Percentiles rank a stretch among this genome's conserved stretches.
phyloP scores from a whole-genome alignment of 2,888 invertebrate genomes.

The Arge pagana region DNA sequence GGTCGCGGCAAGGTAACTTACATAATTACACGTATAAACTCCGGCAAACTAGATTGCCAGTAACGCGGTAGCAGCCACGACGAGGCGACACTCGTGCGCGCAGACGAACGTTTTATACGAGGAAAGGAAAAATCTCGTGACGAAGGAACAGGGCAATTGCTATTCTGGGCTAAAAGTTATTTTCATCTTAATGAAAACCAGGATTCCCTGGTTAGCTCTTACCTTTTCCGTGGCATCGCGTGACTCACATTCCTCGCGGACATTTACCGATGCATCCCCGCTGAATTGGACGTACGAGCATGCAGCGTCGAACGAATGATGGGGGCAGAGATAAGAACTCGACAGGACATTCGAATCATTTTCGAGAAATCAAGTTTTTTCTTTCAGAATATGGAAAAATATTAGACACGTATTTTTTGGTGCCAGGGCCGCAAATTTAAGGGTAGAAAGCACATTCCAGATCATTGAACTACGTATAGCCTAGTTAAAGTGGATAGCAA shows the following conservation, averaged over 20 bases:
- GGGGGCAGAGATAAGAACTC: not conserved
- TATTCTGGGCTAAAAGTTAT: constrained; percentile 27
- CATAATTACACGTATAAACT: constrained; percentile 29
- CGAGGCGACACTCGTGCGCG: not conserved
- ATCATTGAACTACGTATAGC: too few species aligned
- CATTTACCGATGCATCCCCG: too few species aligned
- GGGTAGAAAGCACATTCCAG: too few species aligned
- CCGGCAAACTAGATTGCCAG: constrained; percentile 14
- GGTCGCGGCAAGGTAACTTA: constrained; percentile 24
- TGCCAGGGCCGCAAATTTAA: too few species aligned
- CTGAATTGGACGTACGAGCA: not conserved
- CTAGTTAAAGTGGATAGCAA: too few species aligned
- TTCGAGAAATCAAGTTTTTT: too few species aligned
- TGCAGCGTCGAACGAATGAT: not conserved
- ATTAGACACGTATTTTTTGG: too few species aligned
- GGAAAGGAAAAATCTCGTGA: not conserved
- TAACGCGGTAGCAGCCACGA: constrained; percentile 14
- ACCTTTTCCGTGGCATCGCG: not conserved
- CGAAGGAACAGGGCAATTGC: not conserved
- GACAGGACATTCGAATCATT: not conserved
- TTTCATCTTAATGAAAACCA: constrained; percentile 35
- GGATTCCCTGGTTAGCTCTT: constrained; percentile 18
- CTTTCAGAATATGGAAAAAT: too few species aligned
- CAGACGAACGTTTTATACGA: not conserved
- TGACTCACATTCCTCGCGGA: not conserved